Base-by-base conservation (phyloP, 2,797 vertebrate species). In the Rhabdomys pumilio region DNA sequence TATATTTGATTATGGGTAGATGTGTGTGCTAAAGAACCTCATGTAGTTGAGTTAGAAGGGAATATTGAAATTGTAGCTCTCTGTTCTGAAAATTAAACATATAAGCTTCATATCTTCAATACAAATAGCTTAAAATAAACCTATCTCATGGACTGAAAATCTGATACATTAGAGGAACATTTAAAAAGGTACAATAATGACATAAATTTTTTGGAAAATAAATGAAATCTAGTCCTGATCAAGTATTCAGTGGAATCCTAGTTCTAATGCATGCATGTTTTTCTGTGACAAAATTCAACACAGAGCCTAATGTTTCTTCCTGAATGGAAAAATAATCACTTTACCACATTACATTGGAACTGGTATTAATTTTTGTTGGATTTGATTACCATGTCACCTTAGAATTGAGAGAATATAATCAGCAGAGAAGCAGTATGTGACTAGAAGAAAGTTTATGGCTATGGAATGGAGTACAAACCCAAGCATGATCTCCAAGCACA, bases 1-100 rank as follows among this genome's bases (percentile, higher is more conserved):
- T 73, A 2, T 38, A n/a, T 41, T 47, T 50, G 4, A 14, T 38
- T 19, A 0, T 4, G 14, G 19, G 4, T 59, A 1, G 17, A 2
- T 50, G 4, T 15, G 14, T 79, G 15, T 4, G 24, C 38, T 57
- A 50, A 47, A 59, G 22, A 73, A 57, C 1, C 1, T 14, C 14
- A 12, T 57, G 7, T 55, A 29, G 8, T 29, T 29, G 55, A 75
- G 6, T 19, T 13, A 24, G 47, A 84, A 41, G 0, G 29, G 13
- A 93, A 2, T 20, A 57, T 38, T 81, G 17, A 81, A 1, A 1
- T 50, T 69, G 24, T 2, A 83, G 9, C 24, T 53, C 24, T 59
- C 20, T 86, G 17, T 17, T 75, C 29, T 90, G 12, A 72, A 65
- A 44, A 53, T 55, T 89, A 44, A 90, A 55, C 12, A 34, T 12